These are phyloP conservation scores for Perizoma flavofasciatum DNA, from an alignment of 2,888 invertebrate genomes.

Conservation along the genomic window DNA sequence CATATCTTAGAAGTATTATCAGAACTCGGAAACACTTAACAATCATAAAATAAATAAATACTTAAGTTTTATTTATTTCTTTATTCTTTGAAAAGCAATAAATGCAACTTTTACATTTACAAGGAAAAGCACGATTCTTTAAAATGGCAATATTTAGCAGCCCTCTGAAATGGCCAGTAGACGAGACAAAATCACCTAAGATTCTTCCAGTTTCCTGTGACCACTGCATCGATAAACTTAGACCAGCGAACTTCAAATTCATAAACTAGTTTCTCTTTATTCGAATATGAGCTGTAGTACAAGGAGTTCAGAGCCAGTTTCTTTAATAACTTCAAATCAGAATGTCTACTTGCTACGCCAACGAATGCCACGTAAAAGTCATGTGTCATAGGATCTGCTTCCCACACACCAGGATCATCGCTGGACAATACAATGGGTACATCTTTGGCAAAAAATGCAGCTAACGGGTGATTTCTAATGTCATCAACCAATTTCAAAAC, in stretches of 20 bases:
- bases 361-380: constrained; percentile 90
- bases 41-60: too few relatives aligned
- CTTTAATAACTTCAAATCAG: constrained; percentile 89
- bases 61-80: too few relatives aligned
- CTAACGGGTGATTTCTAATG: constrained; percentile 90
- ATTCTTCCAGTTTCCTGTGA: constrained; percentile 41
- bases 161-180: neutral
- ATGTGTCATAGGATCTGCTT: constrained; percentile 87
- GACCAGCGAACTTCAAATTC: constrained; percentile 74
- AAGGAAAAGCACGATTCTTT: too few relatives aligned
- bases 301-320: constrained; percentile 90
- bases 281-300: constrained; percentile 84
- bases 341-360: constrained; percentile 87
- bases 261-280: constrained; percentile 62
- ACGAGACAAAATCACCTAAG: neutral
- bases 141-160: too few relatives aligned
- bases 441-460: constrained; percentile 85
- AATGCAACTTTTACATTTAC: too few relatives aligned
- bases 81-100: too few relatives aligned
- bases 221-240: constrained; percentile 62
- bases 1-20: too few relatives aligned
- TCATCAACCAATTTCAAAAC: constrained; percentile 88
- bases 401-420: constrained; percentile 92
- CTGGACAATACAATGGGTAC: constrained; percentile 89
- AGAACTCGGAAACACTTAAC: too few relatives aligned